Base-by-base conservation (phyloP, 2,113 vertebrate genomes). In the Girardinichthys multiradiatus region DNA sequence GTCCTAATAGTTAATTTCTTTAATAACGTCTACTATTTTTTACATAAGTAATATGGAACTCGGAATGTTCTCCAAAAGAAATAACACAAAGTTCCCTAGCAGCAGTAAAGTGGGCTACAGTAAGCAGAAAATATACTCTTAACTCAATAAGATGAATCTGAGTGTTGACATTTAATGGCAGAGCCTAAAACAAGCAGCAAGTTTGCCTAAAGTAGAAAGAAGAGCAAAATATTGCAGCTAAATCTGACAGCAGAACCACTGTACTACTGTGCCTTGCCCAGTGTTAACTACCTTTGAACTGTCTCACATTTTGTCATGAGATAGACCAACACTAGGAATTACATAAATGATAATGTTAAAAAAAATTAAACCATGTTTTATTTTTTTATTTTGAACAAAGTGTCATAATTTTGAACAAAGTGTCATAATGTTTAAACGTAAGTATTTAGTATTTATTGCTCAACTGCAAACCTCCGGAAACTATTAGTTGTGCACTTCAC, bases 91-190 rank as follows among this genome's bases (percentile, higher is more conserved):
- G 29, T 10, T 7, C 12, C 24, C 65, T 24, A 2, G 65, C 27
- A 14, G 30, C 73, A 77, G 61, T 54, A 35, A 19, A 79, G 45
- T 4, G 17, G 68, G 39, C 69, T 64, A 29, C 72, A 69, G 63
- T 45, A 30, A 60, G 57, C 9, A 24, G 70, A 61, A 82, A 39
- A 74, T 54, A 54, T 54, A 54, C 5, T n/a, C 21, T n/a, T 24
- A 54, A 64, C 74, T 71, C 58, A 39, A 72, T 35, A 68, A 57
- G 70, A 39, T 87, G 67, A 85, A 82, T 89, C 61, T 63, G 65
- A 72, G 68, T 65, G 71, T 83, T 79, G 74, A 79, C 76, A 74
- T 72, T 77, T 81, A 76, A 74, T 68, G 81, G 77, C 67, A 73
- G 45, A 79, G 69, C 66, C 61, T 70, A 64, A 79, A 81, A 75